phyloP scores from a whole-genome alignment of 2,797 vertebrate genomes.

The Threskiornis aethiopicus region DNA sequence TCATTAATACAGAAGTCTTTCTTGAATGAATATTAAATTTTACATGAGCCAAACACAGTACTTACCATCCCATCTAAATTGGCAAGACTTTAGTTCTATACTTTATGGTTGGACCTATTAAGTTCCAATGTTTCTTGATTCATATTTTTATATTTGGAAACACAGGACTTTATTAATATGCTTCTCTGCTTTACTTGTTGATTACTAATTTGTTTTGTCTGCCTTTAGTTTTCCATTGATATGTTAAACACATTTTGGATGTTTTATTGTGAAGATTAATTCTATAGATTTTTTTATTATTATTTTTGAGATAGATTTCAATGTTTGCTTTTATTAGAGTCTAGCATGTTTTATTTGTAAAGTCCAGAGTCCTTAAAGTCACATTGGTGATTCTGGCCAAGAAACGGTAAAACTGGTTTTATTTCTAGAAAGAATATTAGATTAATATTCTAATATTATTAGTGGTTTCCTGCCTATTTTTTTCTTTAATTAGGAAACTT shows the following conservation, averaged over 20 bases:
- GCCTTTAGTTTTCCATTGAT: neutral
- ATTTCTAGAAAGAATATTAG: neutral
- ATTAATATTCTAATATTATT: no score
- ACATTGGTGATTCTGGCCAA: neutral
- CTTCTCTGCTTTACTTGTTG: neutral
- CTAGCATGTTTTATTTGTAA: neutral
- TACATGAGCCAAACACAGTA: neutral
- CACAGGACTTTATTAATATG: neutral
- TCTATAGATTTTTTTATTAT: neutral
- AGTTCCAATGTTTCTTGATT: neutral
- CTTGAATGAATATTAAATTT: neutral
- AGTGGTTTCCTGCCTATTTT: neutral
- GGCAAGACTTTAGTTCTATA: neutral
- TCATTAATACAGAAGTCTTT: neutral
- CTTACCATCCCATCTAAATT: neutral
- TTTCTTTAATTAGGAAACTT: neutral
- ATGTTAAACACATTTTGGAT: neutral
- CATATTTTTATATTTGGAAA: neutral
- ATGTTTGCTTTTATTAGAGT: neutral
- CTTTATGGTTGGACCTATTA: neutral
- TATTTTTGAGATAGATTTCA: neutral
- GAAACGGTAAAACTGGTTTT: neutral
- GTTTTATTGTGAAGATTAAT: neutral
- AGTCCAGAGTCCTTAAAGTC: neutral
- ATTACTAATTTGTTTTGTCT: neutral